Base-by-base conservation (phyloP, 2,888 invertebrate genomes). In the Dascillus cervinus region DNA sequence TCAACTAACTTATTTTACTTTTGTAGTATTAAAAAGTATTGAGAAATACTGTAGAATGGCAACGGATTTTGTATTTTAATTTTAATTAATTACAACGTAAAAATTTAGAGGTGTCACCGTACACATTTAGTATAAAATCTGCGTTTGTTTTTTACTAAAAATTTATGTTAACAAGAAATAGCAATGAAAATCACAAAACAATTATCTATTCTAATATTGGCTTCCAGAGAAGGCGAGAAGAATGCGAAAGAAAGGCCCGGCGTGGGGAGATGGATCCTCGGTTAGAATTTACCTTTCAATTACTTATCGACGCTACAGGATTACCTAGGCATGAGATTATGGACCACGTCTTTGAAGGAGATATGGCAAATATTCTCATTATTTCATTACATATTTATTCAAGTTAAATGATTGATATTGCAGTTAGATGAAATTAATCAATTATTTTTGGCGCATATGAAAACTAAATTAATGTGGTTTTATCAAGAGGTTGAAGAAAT, bases 231-330 rank as follows among this genome's bases (percentile, higher is more conserved):
- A 72, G 88, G 39, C 73, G 88, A 39, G 88, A 89, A 78, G 88
- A 89, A 86, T 88, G 88, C 79, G 88, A 89, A 69, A 75, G 88
- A 50, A 88, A 88, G 58, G 88, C 88, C 8, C 73, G 90, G 33
- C 72, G 90, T 34, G 90, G 89, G 68, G 90, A 90, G 63, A 90
- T 90, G 84, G 90, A 90, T 66, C 88, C 89, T 54, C 74, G 90
- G 39, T 66, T 90, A 72, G 90, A 90, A 69, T 90, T 88, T 66
- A 82, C 87, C 37, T 89, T 90, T 67, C 89, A 90, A 59, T 73
- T 89, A 27, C 71, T 90, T 44, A 84, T 88, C 58, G 88, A 89
- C 53, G 85, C 82, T 28, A 88, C 88, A 0, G 82, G 82, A 9
- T 66, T 90, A 28, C 78, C 83, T 0, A 66, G 89, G 14, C 82